Conservation (phyloP, 2,113 vertebrate genomes). For the Heteronetta atricapilla region DNA sequence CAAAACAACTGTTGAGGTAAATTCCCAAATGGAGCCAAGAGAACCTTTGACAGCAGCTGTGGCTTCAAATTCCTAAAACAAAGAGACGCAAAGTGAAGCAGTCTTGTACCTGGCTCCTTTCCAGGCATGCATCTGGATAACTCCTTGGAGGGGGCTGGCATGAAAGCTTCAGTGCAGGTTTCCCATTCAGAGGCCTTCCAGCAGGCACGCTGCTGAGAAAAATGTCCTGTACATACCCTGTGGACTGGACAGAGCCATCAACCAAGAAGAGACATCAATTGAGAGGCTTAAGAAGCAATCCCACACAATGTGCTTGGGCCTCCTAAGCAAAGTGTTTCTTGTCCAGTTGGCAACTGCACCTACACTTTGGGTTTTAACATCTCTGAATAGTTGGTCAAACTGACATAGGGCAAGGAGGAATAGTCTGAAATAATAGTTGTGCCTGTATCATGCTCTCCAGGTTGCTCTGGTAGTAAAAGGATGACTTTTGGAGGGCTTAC, state of each 20-base stretch:
- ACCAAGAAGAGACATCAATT: background rate
- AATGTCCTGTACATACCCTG: background rate
- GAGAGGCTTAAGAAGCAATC: background rate
- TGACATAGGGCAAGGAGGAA: background rate
- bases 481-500: background rate
- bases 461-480: background rate
- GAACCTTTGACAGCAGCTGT: background rate
- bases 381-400: background rate
- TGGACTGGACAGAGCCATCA: background rate
- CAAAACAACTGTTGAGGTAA: background rate
- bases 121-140: fast-evolving
- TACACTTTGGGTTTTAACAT: background rate
- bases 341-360: background rate
- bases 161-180: background rate
- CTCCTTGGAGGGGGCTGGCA: background rate
- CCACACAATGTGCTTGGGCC: background rate
- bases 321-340: background rate
- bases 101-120: background rate
- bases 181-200: background rate
- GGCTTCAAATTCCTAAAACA: background rate
- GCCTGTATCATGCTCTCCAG: background rate
- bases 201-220: background rate
- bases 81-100: background rate
- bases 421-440: background rate
- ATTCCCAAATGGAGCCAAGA: background rate